These are phyloP conservation scores for Semaprochilodus insignis DNA, from an alignment of 2,797 vertebrate genomes.

Conservation along the genomic window DNA sequence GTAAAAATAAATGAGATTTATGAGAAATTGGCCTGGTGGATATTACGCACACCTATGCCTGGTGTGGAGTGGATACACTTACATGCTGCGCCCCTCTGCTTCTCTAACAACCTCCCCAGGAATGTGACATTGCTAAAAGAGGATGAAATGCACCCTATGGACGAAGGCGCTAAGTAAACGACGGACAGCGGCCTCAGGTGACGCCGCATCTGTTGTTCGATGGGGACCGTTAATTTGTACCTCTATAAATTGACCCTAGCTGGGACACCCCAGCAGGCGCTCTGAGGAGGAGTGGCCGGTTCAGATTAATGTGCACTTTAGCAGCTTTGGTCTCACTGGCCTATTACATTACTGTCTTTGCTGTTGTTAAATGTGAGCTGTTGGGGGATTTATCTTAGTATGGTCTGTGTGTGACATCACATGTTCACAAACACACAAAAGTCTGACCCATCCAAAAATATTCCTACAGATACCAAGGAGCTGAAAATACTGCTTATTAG, in stretches of 20 bases:
- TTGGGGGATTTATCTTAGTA: conserved; percentile 46
- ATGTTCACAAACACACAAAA: conserved; percentile 6
- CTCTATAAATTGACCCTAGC: conserved; percentile 59
- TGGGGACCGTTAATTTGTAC: conserved; percentile 47
- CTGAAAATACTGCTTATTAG: too few relatives aligned
- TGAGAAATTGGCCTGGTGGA: conserved; percentile 49
- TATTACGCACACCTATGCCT: conserved; percentile 45
- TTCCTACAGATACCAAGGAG: too few relatives aligned
- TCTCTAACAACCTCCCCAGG: neutral
- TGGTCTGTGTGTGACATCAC: conserved; percentile 19
- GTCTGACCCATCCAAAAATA: neutral
- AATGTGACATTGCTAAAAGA: conserved; percentile 55
- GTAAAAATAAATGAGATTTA: conserved; percentile 60
- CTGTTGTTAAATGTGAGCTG: conserved; percentile 44
- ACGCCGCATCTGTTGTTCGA: conserved; percentile 53
- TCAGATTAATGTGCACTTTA: conserved; percentile 49
- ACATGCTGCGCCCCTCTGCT: conserved; percentile 8
- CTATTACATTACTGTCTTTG: conserved; percentile 45
- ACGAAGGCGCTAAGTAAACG: conserved; percentile 51
- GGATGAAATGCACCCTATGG: conserved; percentile 51
- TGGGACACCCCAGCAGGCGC: conserved; percentile 26
- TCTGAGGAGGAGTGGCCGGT: neutral
- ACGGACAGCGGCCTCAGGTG: conserved; percentile 45
- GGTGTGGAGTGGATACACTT: conserved; percentile 50
- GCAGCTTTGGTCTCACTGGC: conserved; percentile 23